A percentile compares a stretch with the other conserved stretches of the same genome.
Evolutionary conservation across 2,888 invertebrate genomes (phyloP).

Genomic region (Matsumyia berberina): DNA sequence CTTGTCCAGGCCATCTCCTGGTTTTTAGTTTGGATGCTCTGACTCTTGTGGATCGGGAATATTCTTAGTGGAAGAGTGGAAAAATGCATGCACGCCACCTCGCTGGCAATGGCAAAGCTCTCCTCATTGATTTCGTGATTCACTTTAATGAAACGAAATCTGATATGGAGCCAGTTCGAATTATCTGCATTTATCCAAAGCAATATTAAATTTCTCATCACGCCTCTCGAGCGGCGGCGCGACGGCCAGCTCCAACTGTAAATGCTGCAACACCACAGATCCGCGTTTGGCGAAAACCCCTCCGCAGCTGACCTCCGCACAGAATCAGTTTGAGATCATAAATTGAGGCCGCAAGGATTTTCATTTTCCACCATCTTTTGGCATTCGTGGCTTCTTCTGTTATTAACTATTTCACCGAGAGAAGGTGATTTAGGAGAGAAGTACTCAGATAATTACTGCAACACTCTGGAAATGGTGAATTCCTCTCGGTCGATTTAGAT

Average conservation of each 20-base stretch:
- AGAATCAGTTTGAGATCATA: conserved; percentile 68
- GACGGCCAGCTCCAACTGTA: conserved; percentile 53
- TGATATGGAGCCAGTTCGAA: conserved; percentile 80
- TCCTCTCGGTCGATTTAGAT: conserved; percentile 61
- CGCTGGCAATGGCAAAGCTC: conserved; percentile 58
- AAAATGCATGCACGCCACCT: conserved; percentile 73
- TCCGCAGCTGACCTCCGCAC: background rate
- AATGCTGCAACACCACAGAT: conserved; percentile 33
- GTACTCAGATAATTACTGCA: conserved; percentile 71
- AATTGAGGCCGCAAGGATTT: conserved; percentile 73
- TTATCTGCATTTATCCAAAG: conserved; percentile 77
- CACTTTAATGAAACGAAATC: conserved; percentile 85
- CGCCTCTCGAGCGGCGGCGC: conserved; percentile 63
- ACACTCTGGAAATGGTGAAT: conserved; percentile 53
- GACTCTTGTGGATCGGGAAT: conserved; percentile 19
- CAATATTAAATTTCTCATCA: conserved; percentile 77
- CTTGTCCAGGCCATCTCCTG: conserved; percentile 72
- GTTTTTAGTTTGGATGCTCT: conserved; percentile 39
- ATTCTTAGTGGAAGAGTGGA: conserved; percentile 46
- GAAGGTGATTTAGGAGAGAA: conserved; percentile 28
- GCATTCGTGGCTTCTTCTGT: conserved; percentile 26
- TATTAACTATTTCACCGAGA: conserved; percentile 40
- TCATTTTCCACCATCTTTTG: conserved; percentile 44
- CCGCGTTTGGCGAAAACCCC: conserved; percentile 18
- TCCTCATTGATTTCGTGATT: conserved; percentile 81